These are phyloP conservation scores for Patagioenas fasciata DNA, from an alignment of 2,113 vertebrate genomes.

Conservation along the genomic window DNA sequence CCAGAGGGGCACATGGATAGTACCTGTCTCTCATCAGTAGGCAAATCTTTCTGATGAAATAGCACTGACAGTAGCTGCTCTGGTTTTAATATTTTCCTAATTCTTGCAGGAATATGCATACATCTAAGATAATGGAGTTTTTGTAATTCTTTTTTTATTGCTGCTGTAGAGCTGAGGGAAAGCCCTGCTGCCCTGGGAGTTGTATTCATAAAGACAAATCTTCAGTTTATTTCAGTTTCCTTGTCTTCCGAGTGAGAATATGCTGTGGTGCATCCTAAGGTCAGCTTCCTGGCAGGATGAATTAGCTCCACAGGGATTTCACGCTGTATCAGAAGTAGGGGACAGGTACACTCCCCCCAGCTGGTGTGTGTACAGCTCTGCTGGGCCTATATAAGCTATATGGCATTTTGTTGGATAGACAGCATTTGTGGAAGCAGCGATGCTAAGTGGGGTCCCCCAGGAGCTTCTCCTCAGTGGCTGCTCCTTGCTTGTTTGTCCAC, in stretches of 20 bases:
- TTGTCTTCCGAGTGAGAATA: background rate
- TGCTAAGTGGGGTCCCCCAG: background rate
- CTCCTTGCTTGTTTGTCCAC: background rate
- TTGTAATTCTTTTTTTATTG: constrained; percentile 19
- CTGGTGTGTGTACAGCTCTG: background rate
- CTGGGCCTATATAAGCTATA: accelerated
- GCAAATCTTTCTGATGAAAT: background rate
- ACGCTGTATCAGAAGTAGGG: background rate
- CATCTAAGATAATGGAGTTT: background rate
- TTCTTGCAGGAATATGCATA: background rate
- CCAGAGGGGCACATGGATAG: background rate
- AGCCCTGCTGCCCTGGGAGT: background rate
- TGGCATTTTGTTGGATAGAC: background rate
- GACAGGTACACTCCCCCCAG: background rate
- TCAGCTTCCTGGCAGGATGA: background rate
- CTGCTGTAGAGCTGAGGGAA: background rate
- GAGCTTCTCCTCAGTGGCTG: background rate
- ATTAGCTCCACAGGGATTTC: accelerated
- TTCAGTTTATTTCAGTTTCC: background rate
- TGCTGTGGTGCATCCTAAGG: background rate
- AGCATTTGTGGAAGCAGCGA: background rate
- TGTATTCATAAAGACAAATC: background rate
- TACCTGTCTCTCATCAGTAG: background rate
- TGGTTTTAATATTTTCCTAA: background rate
- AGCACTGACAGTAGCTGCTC: background rate